Conservation (phyloP, 2,113 vertebrate species). For the Bubo scandiacus region DNA sequence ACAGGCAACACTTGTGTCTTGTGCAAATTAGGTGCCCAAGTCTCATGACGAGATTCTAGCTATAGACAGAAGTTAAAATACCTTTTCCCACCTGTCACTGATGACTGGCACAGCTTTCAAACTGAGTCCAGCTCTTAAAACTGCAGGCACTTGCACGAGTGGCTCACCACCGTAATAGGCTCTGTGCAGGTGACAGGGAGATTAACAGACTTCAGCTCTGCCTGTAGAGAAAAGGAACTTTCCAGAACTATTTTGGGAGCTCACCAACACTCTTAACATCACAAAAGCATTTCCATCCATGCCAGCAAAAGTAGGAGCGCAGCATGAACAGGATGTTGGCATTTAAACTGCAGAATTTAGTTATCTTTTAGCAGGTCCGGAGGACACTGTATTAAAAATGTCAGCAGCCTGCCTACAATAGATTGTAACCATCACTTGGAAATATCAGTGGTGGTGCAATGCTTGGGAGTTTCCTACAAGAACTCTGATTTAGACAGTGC, state of each 20-base stretch:
- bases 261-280: neutral
- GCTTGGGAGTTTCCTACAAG: neutral
- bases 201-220: neutral
- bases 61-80: neutral
- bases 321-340: neutral
- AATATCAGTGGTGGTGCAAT: neutral
- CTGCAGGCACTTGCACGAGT: neutral
- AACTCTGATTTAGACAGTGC: neutral
- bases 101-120: neutral
- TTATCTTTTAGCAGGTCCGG: neutral
- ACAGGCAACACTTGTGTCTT: neutral
- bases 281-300: neutral
- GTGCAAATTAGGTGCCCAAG: neutral
- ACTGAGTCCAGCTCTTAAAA: neutral
- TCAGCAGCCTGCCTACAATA: neutral
- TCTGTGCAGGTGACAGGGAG: neutral
- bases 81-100: neutral
- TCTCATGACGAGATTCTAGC: neutral
- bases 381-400: neutral
- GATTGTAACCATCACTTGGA: neutral
- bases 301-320: neutral
- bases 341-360: neutral
- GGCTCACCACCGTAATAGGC: neutral
- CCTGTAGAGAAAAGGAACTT: neutral
- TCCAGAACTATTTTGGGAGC: neutral